A percentile compares a stretch with the other conserved stretches of the same genome.
These are phyloP conservation scores for Euschistus heros DNA, from an alignment of 1,140 invertebrate genomes.

Conservation along the genomic window DNA sequence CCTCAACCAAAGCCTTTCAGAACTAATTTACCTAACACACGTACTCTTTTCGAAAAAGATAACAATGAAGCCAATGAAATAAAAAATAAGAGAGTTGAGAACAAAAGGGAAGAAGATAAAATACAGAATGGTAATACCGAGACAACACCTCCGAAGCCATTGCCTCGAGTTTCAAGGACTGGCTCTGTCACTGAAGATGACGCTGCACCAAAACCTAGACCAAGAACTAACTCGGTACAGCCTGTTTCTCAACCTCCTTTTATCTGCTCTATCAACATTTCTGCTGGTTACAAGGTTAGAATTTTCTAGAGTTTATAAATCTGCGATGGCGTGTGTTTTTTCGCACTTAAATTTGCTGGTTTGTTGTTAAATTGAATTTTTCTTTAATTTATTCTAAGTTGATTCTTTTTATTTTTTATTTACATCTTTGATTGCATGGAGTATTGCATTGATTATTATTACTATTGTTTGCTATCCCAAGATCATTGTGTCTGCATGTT, in stretches of 20 bases:
- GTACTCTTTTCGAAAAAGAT: slow-evolving; percentile 25
- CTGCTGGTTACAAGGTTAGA: slow-evolving; percentile 58
- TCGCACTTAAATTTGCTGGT: slow-evolving; percentile 1
- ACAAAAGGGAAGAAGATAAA: slow-evolving; percentile 31
- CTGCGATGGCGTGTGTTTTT: slow-evolving; percentile 21
- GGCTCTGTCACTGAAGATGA: slow-evolving; percentile 40
- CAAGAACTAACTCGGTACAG: slow-evolving; percentile 33
- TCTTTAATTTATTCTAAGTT: not conserved
- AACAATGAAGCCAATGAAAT: slow-evolving; percentile 32
- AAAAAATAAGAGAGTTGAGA: slow-evolving; percentile 31
- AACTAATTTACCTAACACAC: slow-evolving; percentile 25
- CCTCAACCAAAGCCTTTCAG: slow-evolving; percentile 20
- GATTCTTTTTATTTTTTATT: no score
- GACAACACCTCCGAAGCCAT: slow-evolving; percentile 52
- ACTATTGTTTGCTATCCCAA: no score
- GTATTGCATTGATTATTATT: no score
- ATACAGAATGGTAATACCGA: slow-evolving; percentile 30
- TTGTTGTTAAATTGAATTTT: slow-evolving; percentile 20
- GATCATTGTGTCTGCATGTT: no score
- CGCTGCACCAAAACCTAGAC: slow-evolving; percentile 50
- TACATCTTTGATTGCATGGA: no score
- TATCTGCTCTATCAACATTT: slow-evolving; percentile 27
- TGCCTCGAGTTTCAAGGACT: slow-evolving; percentile 48
- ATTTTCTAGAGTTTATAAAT: slow-evolving; percentile 18
- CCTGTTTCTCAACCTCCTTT: slow-evolving; percentile 12